Evolutionary conservation across 2,797 vertebrate genomes (phyloP), one percentile per base, ranked within the genome.

Genomic region (Setipinna tenuifilis): DNA sequence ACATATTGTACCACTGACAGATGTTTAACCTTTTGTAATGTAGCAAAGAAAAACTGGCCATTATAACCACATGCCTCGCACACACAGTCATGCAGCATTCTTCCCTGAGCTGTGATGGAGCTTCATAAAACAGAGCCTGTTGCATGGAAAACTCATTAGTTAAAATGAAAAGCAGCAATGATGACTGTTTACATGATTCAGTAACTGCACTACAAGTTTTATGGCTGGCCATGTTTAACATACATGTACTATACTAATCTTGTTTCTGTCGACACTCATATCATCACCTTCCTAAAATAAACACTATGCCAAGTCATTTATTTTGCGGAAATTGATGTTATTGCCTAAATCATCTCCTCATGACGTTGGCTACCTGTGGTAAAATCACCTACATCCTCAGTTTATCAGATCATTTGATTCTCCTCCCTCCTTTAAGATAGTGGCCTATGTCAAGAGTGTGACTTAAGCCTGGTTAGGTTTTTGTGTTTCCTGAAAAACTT

Each of bases 21-120:
- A 90, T 83, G 23, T 87, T 87, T 87, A 86, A 85, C 85, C 84
- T 50, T 85, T 85, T 83, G 83, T 91, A 91, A 93, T 90, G 89
- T 87, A 88, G 83, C 87, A 84, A 88, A 92, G 92, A 83, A 84
- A 89, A 90, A 90, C 80, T 88, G 68, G 25, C 90, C 90, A 91
- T 91, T 90, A 88, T 85, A 87, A 61, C 86, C 90, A 93, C n/a
- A 44, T 85, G 84, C 82, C 80, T 78, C 57, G 35, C 17, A 57
- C 62, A 75, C 62, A 84, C 65, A 84, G 44, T 54, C 83, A 57
- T 50, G 7, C 65, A 54, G 41, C 10, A 83, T 84, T 80, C 83
- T 86, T 89, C 85, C 85, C 68, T 88, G 82, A 71, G 28, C 9
- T 80, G 19, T 68, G 46, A 54, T 81, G 58, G 71, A 0, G 78